Base-by-base conservation (phyloP, 1,140 invertebrate genomes). In the Drusus annulatus region DNA sequence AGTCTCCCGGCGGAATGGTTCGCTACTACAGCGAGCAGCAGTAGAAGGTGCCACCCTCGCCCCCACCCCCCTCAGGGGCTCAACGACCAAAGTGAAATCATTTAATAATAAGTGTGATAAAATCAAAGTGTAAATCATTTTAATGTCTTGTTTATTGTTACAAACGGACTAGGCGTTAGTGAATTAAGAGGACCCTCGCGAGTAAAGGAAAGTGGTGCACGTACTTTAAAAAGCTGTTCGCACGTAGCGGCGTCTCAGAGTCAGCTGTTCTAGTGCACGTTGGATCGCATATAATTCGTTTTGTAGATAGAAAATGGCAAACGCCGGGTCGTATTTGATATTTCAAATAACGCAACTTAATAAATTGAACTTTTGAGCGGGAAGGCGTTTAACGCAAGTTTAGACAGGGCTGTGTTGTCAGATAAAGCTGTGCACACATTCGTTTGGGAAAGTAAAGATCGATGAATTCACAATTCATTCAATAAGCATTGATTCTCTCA, bases 1-100 rank as follows among this genome's bases (percentile, higher is more conserved):
- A 87, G 15, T 87, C 88, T 80, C 86, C 87, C 74, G 84, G 84
- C 80, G 86, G 87, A 82, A 89, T 88, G 81, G 86, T 89, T 83
- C 86, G 86, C 71, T 90, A 90, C 86, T 90, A 86, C 84, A 89
- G 85, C 85, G 88, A 90, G 85, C 78, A 84, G 63, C 80, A 80
- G 74, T 83, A 71, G 63, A 25, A 23, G 54, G 21, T 36, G 31
- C 56, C 21, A 17, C n/a, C 10, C 10, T 45, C 10, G 36, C 36
- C 36, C 36, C 36, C 10, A 13, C 36, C 36, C 36, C 36, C 1
- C 1, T 2, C 8, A 10, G 36, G 36, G 36, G 36, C 23, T 54
- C 58, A 75, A 54, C 56, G 74, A 62, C 74, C 74, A 76, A 76
- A 76, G 74, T 76, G 74, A 62, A 76, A 28, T 54, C 71, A 54